Evolutionary conservation across 2,797 vertebrate species (phyloP).

Genomic region (Lerista edwardsae): DNA sequence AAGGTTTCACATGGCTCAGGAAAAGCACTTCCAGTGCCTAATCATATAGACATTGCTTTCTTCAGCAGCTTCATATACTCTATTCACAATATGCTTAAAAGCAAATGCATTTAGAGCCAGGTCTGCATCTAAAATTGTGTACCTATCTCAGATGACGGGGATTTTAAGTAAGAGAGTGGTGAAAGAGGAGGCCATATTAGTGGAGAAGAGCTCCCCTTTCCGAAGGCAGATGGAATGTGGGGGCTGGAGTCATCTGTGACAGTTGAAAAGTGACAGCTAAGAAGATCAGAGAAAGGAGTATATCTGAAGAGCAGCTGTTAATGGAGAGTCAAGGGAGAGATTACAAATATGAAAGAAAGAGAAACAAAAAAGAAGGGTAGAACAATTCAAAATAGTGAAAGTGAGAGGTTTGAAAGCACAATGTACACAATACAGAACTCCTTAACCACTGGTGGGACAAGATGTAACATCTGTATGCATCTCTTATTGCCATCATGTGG

Average conservation of each 20-base stretch:
- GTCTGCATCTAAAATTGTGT: slow-evolving; percentile 23
- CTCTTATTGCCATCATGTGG: background rate
- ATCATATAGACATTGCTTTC: background rate
- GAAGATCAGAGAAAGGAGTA: slow-evolving; percentile 55
- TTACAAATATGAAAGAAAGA: slow-evolving; percentile 32
- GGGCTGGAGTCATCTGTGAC: slow-evolving; percentile 47
- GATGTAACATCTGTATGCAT: background rate
- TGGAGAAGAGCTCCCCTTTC: slow-evolving; percentile 40
- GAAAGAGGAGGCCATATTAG: slow-evolving; percentile 46
- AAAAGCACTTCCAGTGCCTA: background rate
- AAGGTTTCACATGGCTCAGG: background rate
- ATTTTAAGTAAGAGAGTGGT: slow-evolving; percentile 32
- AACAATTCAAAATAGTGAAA: slow-evolving; percentile 12
- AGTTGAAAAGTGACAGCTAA: slow-evolving; percentile 56
- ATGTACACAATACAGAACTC: background rate
- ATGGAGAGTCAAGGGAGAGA: slow-evolving; percentile 38
- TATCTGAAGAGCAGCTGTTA: slow-evolving; percentile 66
- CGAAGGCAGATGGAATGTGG: slow-evolving; percentile 63
- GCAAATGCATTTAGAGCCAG: background rate
- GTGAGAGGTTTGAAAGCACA: background rate
- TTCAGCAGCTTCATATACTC: slow-evolving; percentile 18
- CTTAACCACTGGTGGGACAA: background rate
- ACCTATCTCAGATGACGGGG: background rate
- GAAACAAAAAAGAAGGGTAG: slow-evolving; percentile 11
- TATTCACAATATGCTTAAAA: slow-evolving; percentile 7